These are phyloP conservation scores for Agrypnia vestita DNA, from an alignment of 1,140 invertebrate genomes.

Conservation along the genomic window DNA sequence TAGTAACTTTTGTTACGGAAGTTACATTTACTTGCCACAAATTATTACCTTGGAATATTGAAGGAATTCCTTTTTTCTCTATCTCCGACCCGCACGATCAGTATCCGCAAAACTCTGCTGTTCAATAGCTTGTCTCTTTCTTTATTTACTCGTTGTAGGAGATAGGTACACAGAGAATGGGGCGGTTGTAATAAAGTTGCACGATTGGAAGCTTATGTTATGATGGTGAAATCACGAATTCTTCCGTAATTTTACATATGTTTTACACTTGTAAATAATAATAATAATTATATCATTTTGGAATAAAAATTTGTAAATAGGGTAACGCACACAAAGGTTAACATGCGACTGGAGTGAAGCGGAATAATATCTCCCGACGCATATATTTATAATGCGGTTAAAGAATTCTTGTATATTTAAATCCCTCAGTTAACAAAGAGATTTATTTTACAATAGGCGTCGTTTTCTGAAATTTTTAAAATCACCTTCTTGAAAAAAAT, in stretches of 20 bases:
- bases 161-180: background rate
- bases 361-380: too few relatives aligned
- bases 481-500: too few relatives aligned
- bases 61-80: background rate
- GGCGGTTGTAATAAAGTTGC: background rate
- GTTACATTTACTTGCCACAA: background rate
- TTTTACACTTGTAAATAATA: background rate
- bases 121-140: conserved; percentile 15
- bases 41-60: background rate
- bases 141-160: background rate
- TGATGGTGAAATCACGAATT: too few relatives aligned
- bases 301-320: background rate
- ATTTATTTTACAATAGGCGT: too few relatives aligned
- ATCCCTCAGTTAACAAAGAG: too few relatives aligned
- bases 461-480: too few relatives aligned
- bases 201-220: background rate
- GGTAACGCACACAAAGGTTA: too few relatives aligned
- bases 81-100: conserved; percentile 19
- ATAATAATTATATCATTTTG: background rate
- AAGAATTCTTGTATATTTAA: too few relatives aligned
- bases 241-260: too few relatives aligned
- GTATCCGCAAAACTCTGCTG: background rate
- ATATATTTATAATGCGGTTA: too few relatives aligned
- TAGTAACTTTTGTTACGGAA: background rate
- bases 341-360: too few relatives aligned